These are phyloP conservation scores for Paratilapia polleni DNA, from an alignment of 2,113 vertebrate species.

Conservation along the genomic window DNA sequence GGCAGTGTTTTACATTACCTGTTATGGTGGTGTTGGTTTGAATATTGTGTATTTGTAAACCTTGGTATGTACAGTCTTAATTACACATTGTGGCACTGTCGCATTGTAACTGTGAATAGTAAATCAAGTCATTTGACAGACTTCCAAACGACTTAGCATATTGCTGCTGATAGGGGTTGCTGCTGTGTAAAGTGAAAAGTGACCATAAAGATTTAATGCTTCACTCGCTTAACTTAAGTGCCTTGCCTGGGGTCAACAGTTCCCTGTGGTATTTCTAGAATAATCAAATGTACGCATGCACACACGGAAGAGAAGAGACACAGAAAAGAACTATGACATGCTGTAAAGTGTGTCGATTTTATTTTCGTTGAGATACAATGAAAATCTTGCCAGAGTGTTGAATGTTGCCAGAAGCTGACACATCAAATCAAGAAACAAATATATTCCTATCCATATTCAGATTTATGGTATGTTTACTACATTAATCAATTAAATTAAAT, in stretches of 20 bases:
- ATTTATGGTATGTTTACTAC: neutral
- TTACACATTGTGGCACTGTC: neutral
- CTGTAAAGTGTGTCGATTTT: neutral
- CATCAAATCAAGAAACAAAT: neutral
- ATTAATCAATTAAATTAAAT: too few relatives aligned
- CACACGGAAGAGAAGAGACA: neutral
- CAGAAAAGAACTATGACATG: neutral
- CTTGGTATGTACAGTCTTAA: slow-evolving; percentile 1
- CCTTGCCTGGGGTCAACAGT: slow-evolving; percentile 69
- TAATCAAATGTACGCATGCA: slow-evolving; percentile 29
- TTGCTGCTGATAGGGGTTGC: slow-evolving; percentile 55
- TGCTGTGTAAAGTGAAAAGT: slow-evolving; percentile 63
- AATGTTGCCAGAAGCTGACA: neutral
- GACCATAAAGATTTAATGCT: slow-evolving; percentile 76
- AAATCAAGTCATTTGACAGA: slow-evolving; percentile 49
- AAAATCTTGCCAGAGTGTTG: slow-evolving; percentile 13
- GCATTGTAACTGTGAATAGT: slow-evolving; percentile 43
- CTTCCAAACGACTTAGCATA: slow-evolving; percentile 56
- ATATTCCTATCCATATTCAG: too few relatives aligned
- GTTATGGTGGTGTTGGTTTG: neutral
- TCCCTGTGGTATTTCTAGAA: slow-evolving; percentile 59
- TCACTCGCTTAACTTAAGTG: slow-evolving; percentile 63
- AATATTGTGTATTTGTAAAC: neutral
- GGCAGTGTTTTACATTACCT: neutral
- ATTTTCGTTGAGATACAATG: neutral